Base-by-base conservation (phyloP, 2,797 vertebrate species). In the Aulostomus chinensis region DNA sequence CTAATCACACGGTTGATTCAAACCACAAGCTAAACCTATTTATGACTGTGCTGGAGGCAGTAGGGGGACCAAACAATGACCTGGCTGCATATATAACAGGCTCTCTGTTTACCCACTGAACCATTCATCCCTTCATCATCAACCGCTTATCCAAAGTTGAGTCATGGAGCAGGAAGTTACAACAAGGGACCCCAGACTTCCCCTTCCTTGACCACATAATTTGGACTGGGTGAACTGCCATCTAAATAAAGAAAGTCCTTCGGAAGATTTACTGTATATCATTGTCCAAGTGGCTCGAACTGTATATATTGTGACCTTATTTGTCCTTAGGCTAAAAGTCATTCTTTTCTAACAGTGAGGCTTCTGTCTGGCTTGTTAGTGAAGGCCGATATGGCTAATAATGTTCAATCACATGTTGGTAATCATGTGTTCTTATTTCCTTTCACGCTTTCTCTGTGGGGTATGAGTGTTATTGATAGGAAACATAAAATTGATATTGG, bases 1-100 rank as follows among this genome's bases (percentile, higher is more conserved):
- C 53, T 77, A 76, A 87, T 80, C 69, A 84, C 59, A 84, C 61
- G 77, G 25, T 68, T 77, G 34, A 18, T 38, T 72, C 70, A 61
- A 75, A 76, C 59, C 62, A 41, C 56, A 42, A 47, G 58, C 60
- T 25, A 37, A 58, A 46, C 40, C 50, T 80, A 76, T 72, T 69
- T 77, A 31, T 72, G 43, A 71, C 55, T 51, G 36, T 5, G 35
- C 49, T 54, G 20, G 58, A 73, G 60, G 59, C 51, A 34, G 41
- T 8, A 11, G 37, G 33, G 33, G 21, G 43, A 52, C 37, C 20
- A 41, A 50, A 76, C 50, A 81, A 57, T 70, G 65, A 78, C 35
- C 49, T 12, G 29, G 11, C 24, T 73, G 33, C 73, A 18, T 51
- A 22, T 40, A 58, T 60, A 71, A 56, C 36, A 41, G 28, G 14